Evolutionary conservation across 2,797 vertebrate species (phyloP), one percentile per base, ranked within the genome.

Genomic region (Cynodonichthys magdalenae): DNA sequence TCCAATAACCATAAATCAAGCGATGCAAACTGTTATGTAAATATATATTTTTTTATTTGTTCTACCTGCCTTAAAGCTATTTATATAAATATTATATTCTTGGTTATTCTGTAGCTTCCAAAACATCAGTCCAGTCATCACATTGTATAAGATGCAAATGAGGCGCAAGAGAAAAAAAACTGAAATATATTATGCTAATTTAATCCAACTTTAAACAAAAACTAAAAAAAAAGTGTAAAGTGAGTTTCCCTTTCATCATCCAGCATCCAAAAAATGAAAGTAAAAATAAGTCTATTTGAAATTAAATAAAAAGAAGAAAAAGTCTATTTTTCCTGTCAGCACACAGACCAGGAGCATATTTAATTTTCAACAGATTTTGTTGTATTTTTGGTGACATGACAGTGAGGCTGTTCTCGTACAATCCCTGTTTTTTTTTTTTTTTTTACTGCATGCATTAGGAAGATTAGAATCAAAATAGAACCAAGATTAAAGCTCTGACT

Each of bases 391-490:
- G n/a, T n/a, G n/a, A n/a, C n/a, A n/a, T n/a, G 29, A 31, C 34
- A 58, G 50, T 34, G 24, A 67, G 19, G 55, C 52, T 36, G 59
- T 58, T 72, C 65, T 67, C 48, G 0, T 12, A 50, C 31, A 56
- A 77, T 61, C 62, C 54, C 53, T 59, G 10, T 59, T 29, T 75
- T 66, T 61, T 55, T 18, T n/a, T n/a, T n/a, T n/a, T n/a, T n/a
- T n/a, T n/a, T n/a, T n/a, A 31, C 41, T 45, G 45, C 63, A 53
- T 63, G 53, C 52, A 53, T 46, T 50, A 66, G 29, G 46, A 39
- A 70, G 48, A 65, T 69, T 68, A 47, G 39, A 66, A 59, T 66
- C 19, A 52, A 60, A 73, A 19, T 57, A 58, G 36, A 59, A 60
- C 49, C 41, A 53, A 60, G 28, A 63, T 53, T 60, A 48, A 15